phyloP scores from a whole-genome alignment of 1,140 invertebrate species.

The Lasioglossum baleicum region DNA sequence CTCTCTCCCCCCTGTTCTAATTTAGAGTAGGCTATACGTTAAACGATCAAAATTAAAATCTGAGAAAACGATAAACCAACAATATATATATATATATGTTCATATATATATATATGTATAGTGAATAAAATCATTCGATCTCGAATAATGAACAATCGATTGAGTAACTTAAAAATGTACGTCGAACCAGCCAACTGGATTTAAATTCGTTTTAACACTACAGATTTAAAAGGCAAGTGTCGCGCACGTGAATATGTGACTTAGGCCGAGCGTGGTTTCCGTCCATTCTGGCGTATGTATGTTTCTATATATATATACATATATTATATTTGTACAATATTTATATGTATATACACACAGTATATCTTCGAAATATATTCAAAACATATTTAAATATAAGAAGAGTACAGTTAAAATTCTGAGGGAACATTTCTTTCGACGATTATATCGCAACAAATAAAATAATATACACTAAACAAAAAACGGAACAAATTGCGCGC shows the following conservation, averaged over 20 bases:
- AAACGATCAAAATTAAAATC: conserved; percentile 50
- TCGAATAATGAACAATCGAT: conserved; percentile 20
- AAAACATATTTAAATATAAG: conserved; percentile 18
- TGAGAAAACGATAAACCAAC: conserved; percentile 37
- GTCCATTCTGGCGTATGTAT: conserved; percentile 35
- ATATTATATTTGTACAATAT: not conserved
- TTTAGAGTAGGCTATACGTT: conserved; percentile 7
- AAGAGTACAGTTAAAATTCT: conserved; percentile 43
- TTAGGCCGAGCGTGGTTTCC: conserved; percentile 56
- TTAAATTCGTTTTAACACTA: conserved; percentile 36
- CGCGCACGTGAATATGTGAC: conserved; percentile 52
- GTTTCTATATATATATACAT: not conserved
- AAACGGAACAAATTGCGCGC: conserved; percentile 26
- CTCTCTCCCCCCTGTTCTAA: not conserved
- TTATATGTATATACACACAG: not conserved
- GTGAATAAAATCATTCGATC: conserved; percentile 39
- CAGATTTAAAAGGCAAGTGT: conserved; percentile 57
- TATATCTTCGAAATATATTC: not conserved
- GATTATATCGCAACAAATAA: conserved; percentile 23
- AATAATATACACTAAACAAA: conserved; percentile 19
- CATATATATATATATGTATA: conserved; percentile 8
- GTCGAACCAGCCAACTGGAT: conserved; percentile 15
- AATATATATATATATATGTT: conserved; percentile 10
- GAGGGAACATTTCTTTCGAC: conserved; percentile 21
- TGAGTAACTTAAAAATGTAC: conserved; percentile 22